These are phyloP conservation scores for Siniperca obscura DNA, from an alignment of 2,797 vertebrate species.

Conservation along the genomic window DNA sequence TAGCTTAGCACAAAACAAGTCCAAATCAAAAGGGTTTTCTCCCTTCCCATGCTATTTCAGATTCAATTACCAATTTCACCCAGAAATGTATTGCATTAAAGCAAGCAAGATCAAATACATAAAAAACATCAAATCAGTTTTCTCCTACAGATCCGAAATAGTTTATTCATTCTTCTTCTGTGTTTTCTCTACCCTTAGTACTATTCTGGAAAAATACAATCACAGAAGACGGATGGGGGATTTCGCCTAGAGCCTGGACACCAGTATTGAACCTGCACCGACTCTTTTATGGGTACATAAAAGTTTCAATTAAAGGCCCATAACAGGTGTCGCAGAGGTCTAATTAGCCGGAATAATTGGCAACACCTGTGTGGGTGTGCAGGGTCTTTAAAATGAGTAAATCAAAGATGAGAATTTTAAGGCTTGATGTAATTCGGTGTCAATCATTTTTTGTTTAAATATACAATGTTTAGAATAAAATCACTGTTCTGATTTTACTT, in stretches of 20 bases:
- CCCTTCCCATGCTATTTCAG: not conserved
- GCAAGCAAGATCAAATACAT: not conserved
- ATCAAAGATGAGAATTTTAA: too few species aligned
- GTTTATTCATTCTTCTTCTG: conserved; percentile 7
- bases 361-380: conserved; percentile 12
- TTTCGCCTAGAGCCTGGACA: not conserved
- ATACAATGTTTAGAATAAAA: not conserved
- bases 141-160: not conserved
- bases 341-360: conserved; percentile 18
- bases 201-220: conserved; percentile 7
- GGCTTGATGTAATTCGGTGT: not conserved
- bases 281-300: conserved; percentile 3
- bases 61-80: not conserved
- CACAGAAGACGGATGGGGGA: not conserved
- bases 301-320: conserved; percentile 11
- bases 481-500: not conserved
- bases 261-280: not conserved
- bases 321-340: conserved; percentile 13
- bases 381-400: not conserved
- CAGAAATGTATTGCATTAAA: not conserved
- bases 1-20: not conserved
- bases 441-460: not conserved
- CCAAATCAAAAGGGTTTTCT: not conserved
- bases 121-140: not conserved
- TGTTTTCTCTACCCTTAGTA: not conserved